phyloP scores from a whole-genome alignment of 2,113 vertebrate species.

The Crypturellus undulatus region DNA sequence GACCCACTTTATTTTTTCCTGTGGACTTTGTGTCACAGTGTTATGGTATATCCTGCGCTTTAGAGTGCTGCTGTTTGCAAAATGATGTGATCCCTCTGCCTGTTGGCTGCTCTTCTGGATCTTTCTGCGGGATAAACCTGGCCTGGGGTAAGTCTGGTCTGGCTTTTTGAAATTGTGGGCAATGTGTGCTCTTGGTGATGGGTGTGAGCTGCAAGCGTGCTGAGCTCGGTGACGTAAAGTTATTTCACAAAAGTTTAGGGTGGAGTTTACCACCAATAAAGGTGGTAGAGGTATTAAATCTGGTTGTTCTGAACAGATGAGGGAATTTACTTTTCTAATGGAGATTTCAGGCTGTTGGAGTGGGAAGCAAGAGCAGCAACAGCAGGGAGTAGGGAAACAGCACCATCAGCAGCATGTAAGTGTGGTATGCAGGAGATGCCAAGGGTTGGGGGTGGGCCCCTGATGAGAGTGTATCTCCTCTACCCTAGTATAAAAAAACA shows the following conservation, averaged over 20 bases:
- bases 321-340: slow-evolving; percentile 5
- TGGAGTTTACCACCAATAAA: background rate
- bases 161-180: background rate
- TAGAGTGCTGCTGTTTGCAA: background rate
- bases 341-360: background rate
- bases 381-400: background rate
- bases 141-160: background rate
- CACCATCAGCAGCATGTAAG: background rate
- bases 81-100: background rate
- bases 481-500: background rate
- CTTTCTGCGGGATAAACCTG: background rate
- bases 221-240: background rate
- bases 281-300: background rate
- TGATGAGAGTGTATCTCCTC: background rate
- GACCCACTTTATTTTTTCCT: background rate
- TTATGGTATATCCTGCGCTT: accelerated
- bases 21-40: background rate
- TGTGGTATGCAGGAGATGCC: background rate
- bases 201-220: background rate
- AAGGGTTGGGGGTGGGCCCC: background rate
- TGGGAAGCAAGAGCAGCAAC: background rate
- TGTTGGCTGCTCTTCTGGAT: background rate
- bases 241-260: background rate
- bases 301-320: background rate
- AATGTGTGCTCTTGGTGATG: background rate